Evolutionary conservation across 1,140 invertebrate species (phyloP).

Genomic region (Eufriesea mexicana): DNA sequence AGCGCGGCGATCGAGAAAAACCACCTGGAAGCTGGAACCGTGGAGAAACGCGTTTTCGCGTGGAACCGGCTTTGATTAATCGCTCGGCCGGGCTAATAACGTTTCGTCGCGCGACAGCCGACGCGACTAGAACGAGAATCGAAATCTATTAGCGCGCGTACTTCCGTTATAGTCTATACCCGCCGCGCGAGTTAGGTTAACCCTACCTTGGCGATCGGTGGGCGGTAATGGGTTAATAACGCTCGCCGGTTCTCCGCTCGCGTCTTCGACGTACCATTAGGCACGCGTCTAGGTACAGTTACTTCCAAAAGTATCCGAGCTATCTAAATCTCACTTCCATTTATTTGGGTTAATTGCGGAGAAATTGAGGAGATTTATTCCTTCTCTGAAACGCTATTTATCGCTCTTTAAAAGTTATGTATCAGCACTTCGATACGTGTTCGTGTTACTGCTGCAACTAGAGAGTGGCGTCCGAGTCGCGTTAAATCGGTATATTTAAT

Average conservation of each 20-base stretch:
- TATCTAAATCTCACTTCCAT: no score
- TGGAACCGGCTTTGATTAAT: conserved; percentile 52
- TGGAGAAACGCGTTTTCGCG: conserved; percentile 15
- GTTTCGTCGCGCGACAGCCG: conserved; percentile 18
- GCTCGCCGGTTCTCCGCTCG: conserved; percentile 12
- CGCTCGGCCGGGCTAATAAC: conserved; percentile 38
- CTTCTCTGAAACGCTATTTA: no score
- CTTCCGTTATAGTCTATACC: conserved; percentile 37
- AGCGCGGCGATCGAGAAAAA: background rate
- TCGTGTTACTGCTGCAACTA: no score
- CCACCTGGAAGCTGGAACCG: conserved; percentile 2
- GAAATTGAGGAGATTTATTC: no score
- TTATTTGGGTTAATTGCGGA: no score
- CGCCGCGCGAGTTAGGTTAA: conserved; percentile 28
- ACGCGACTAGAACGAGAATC: conserved; percentile 9
- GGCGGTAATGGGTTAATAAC: conserved; percentile 63
- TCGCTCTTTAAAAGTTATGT: no score
- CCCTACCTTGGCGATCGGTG: conserved; percentile 14
- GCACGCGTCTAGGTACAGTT: background rate
- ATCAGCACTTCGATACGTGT: no score
- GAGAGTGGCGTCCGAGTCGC: no score
- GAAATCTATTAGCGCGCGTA: conserved; percentile 52
- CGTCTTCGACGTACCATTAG: background rate
- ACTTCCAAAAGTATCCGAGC: no score
- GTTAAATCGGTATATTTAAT: no score